Evolutionary conservation across 2,888 invertebrate species (phyloP).

Genomic region (Nezara viridula): DNA sequence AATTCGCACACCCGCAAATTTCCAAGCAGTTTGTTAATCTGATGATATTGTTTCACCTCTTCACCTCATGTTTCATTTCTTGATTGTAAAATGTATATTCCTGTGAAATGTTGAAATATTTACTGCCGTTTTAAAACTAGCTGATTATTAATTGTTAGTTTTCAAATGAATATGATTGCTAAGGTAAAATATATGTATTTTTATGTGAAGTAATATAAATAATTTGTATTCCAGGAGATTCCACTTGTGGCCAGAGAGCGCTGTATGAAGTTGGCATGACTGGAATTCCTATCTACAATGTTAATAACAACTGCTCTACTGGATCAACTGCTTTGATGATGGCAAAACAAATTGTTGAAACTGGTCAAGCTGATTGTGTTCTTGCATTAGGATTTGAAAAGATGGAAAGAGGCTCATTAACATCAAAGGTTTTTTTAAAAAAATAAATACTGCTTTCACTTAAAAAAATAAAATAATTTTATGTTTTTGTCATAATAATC

Average conservation of each 20-base stretch:
- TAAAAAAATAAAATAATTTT: no score
- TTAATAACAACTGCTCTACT: slow-evolving; percentile 98
- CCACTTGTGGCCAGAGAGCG: slow-evolving; percentile 95
- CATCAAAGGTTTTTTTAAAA: slow-evolving; percentile 74
- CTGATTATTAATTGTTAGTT: no score
- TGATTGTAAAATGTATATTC: no score
- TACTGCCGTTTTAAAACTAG: no score
- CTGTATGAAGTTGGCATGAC: slow-evolving; percentile 95
- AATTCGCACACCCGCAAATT: no score
- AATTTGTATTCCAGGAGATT: slow-evolving; percentile 77
- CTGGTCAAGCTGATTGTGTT: slow-evolving; percentile 88
- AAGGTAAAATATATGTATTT: not conserved
- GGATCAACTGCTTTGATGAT: slow-evolving; percentile 93
- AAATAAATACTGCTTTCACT: not conserved
- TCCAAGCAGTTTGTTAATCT: no score
- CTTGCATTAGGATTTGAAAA: slow-evolving; percentile 98
- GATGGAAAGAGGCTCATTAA: slow-evolving; percentile 94
- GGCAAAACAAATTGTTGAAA: slow-evolving; percentile 92
- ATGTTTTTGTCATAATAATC: no score
- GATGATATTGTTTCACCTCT: no score
- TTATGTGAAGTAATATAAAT: not conserved
- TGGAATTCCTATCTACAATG: slow-evolving; percentile 97
- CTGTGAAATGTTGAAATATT: no score
- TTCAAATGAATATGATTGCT: no score
- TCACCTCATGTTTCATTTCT: no score